These are phyloP conservation scores for Drosophila aff. DNA, from an alignment of 1,140 invertebrate genomes.

Conservation along the genomic window DNA sequence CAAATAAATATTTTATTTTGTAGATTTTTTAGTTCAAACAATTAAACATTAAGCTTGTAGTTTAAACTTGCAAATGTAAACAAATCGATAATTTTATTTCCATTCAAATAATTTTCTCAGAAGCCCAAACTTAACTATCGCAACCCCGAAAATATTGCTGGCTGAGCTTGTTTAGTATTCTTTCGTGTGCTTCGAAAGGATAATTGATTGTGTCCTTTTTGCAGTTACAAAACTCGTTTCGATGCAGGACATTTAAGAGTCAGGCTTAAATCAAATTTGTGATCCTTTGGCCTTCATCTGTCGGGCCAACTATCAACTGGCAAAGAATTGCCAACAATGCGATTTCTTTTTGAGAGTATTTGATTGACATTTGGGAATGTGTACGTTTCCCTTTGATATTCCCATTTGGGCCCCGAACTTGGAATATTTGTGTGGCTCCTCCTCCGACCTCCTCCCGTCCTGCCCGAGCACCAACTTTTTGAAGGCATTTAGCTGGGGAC, in stretches of 20 bases:
- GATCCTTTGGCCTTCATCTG: background rate
- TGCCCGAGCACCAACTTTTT: slow-evolving; percentile 12
- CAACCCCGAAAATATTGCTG: too few species aligned
- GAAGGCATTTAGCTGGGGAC: background rate
- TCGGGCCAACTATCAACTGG: slow-evolving; percentile 16
- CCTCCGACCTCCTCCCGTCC: background rate
- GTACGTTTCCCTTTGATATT: slow-evolving; percentile 33
- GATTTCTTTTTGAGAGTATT: slow-evolving; percentile 20
- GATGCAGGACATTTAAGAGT: background rate
- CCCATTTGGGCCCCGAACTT: background rate
- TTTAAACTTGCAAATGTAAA: too few species aligned
- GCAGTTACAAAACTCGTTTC: background rate
- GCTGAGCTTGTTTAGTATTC: background rate
- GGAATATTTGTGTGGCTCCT: background rate
- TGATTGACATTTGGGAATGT: slow-evolving; percentile 38
- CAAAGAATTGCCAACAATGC: slow-evolving; percentile 28
- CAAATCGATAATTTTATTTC: background rate
- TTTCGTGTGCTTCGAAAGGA: background rate
- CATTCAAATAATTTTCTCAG: too few species aligned
- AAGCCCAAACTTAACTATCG: too few species aligned
- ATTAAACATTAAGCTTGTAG: too few species aligned
- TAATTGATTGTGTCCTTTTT: background rate
- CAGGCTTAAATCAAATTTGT: slow-evolving; percentile 2
- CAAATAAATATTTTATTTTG: too few species aligned
- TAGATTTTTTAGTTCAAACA: too few species aligned